Conservation (phyloP, 2,113 vertebrate genomes). For the Sphaerodactylus townsendi region DNA sequence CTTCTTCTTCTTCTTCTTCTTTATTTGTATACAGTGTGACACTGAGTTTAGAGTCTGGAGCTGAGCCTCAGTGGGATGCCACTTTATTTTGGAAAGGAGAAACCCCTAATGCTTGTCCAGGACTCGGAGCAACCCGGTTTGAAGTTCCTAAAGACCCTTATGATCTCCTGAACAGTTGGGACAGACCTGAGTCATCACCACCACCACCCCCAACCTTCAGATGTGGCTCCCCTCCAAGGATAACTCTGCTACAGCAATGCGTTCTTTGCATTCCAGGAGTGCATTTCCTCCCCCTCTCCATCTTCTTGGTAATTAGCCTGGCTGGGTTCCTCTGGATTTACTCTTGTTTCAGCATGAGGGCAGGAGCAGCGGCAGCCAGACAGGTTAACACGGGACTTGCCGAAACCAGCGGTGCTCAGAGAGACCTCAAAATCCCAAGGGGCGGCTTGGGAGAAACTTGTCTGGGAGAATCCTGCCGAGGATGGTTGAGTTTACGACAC, state of each 20-base stretch:
- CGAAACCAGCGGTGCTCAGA: background rate
- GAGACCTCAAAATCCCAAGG: background rate
- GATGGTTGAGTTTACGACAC: too few relatives aligned
- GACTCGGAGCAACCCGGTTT: background rate
- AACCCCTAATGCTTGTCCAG: background rate
- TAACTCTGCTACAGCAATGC: background rate
- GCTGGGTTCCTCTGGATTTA: background rate
- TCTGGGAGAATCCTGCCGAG: background rate
- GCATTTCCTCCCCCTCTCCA: background rate
- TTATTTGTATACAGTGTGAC: background rate
- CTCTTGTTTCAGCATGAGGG: background rate
- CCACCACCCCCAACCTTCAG: background rate
- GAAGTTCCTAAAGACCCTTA: background rate
- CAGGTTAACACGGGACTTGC: background rate
- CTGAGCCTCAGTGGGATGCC: background rate
- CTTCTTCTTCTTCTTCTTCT: too few relatives aligned
- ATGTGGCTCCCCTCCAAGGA: constrained; percentile 6
- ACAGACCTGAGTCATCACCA: background rate
- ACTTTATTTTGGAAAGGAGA: background rate
- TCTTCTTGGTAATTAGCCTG: background rate
- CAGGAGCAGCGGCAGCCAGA: background rate
- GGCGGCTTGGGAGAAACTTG: background rate
- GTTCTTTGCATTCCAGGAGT: constrained; percentile 5
- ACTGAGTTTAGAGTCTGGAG: background rate
- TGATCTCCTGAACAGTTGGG: background rate